Base-by-base conservation (phyloP, 2,113 vertebrate species). In the Rhombomys opimus region DNA sequence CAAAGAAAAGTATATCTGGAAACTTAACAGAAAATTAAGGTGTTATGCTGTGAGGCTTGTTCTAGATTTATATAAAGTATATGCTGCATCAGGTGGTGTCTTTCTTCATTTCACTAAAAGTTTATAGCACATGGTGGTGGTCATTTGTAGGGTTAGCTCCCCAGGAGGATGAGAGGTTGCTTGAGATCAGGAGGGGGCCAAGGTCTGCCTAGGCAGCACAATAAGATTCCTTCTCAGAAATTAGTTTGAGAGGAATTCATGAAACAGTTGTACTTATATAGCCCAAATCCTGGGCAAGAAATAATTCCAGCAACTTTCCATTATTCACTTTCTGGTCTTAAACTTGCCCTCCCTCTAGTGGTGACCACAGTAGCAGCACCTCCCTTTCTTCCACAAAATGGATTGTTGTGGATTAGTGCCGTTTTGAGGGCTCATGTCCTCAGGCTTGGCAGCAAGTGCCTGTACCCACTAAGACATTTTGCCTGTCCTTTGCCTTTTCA, bases 331-430 rank as follows among this genome's bases (percentile, higher is more conserved):
- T 38, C 10, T 89, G 50, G 72, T 67, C 67, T 57, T 89, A 54
- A 86, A 38, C n/a, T 84, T 57, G 91, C 30, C n/a, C n/a, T 95
- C 89, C 73, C 67, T 92, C 82, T 94, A 93, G 87, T 91, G 95
- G 92, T 82, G 91, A 67, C 76, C 35, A 84, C 25, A 41, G 6
- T 86, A 88, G n/a, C 54, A 87, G 23, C 14, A n/a, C 6, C 25
- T 59, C 6, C 41, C 57, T 35, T 6, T 17, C 4, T 50, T 7
- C 32, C 41, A 32, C 30, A 87, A n/a, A 54, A 54, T 22, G 86
- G 63, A 84, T 22, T 57, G 4, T 85, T 94, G 93, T 76, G 38
- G 89, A 86, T 87, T 93, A 82, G 13, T 63, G 3, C 30, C 46
- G 88, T 95, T 91, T 87, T 70, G 35, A 72, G 70, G 35, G 46